Evolutionary conservation across 2,113 vertebrate genomes (phyloP).

Genomic region (Oxyruncus cristatus): DNA sequence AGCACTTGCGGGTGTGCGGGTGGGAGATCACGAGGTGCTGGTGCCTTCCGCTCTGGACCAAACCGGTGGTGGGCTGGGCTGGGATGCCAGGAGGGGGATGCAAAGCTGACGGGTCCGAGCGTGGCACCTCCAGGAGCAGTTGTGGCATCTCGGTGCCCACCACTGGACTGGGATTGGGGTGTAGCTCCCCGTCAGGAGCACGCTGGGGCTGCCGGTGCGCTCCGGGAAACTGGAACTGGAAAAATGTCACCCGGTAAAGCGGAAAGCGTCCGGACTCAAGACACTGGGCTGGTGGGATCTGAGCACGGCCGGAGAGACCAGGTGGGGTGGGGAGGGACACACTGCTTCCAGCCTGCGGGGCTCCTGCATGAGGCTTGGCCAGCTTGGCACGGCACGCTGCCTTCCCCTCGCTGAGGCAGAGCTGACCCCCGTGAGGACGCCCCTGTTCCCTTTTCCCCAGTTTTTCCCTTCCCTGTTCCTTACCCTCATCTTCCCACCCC

Average conservation of each 20-base stretch:
- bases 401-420: not conserved
- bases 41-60: not conserved
- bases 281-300: not conserved
- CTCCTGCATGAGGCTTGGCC: slow-evolving; percentile 44
- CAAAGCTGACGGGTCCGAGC: not conserved
- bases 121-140: not conserved
- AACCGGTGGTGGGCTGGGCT: not conserved
- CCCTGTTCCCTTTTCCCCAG: slow-evolving; percentile 65
- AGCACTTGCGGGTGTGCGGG: not conserved
- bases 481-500: slow-evolving; percentile 71
- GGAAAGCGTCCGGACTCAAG: not conserved
- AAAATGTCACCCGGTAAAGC: not conserved
- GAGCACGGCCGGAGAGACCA: not conserved
- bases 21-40: not conserved
- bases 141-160: not conserved
- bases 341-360: slow-evolving; percentile 10
- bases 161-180: not conserved
- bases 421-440: not conserved
- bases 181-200: not conserved
- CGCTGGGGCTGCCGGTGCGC: not conserved
- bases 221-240: not conserved
- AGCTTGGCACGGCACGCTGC: slow-evolving; percentile 10
- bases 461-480: slow-evolving; percentile 76
- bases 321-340: not conserved
- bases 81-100: not conserved